A percentile compares a stretch with the other conserved stretches of the same genome.
Conservation (phyloP, 2,888 invertebrate genomes). For the Philhelius pedissequus region DNA sequence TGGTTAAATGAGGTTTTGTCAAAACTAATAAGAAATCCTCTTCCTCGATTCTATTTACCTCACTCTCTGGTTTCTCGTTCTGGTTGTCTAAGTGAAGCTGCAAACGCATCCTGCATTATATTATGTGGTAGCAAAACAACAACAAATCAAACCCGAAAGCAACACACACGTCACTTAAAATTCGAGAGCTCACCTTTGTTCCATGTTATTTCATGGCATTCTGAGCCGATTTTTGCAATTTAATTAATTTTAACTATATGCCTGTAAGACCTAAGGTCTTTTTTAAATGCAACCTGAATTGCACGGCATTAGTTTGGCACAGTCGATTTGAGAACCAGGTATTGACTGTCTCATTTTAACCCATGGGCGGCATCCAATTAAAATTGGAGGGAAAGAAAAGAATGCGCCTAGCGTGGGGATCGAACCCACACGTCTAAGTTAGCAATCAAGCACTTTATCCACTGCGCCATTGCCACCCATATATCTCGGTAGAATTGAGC, state of each 20-base stretch:
- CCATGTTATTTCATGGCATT: constrained; percentile 94
- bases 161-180: constrained; percentile 17
- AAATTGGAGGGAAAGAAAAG: no score
- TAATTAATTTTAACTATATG: no score
- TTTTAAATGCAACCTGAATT: no score
- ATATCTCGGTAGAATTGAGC: constrained; percentile 95
- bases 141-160: constrained; percentile 12
- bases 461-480: no score
- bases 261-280: no score
- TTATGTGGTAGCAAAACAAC: constrained; percentile 20
- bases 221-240: constrained; percentile 88
- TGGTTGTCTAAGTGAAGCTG: constrained; percentile 85
- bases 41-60: constrained; percentile 84
- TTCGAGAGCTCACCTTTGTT: constrained; percentile 84
- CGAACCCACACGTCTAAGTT: no score
- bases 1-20: constrained; percentile 73
- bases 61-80: constrained; percentile 82
- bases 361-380: no score
- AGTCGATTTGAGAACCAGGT: no score
- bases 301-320: no score
- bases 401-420: no score
- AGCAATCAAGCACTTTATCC: no score
- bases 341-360: no score
- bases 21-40: constrained; percentile 90
- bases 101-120: constrained; percentile 61